Base-by-base conservation (phyloP, 2,797 vertebrate genomes). In the Tachyglossus aculeatus region DNA sequence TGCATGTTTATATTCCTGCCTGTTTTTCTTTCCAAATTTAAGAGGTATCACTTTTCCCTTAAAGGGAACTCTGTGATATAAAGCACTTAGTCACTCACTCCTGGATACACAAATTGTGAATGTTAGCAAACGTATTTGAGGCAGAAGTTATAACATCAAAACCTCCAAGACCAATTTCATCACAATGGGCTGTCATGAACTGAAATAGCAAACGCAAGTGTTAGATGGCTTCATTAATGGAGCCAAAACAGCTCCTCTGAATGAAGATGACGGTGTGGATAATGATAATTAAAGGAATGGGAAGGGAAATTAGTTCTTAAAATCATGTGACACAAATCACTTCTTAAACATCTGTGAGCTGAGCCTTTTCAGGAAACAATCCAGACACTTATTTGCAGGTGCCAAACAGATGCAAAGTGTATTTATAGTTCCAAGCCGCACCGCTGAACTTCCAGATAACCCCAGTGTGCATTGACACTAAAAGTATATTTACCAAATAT, bases 81-180 rank as follows among this genome's bases (percentile, higher is more conserved):
- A n/a, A n/a, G n/a, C n/a, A n/a, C n/a, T n/a, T n/a, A n/a, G n/a
- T n/a, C n/a, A n/a, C n/a, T n/a, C n/a, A n/a, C n/a, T n/a, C n/a
- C n/a, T n/a, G n/a, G n/a, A n/a, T n/a, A n/a, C n/a, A n/a, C n/a
- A n/a, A n/a, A n/a, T n/a, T n/a, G n/a, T n/a, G n/a, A n/a, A n/a
- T n/a, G n/a, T n/a, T n/a, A n/a, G n/a, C n/a, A n/a, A n/a, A n/a
- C n/a, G n/a, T n/a, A n/a, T n/a, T n/a, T n/a, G n/a, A n/a, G n/a
- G n/a, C n/a, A n/a, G n/a, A n/a, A 56, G 18, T 7, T 25, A 55
- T 60, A 21, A 50, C 77, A 65, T 40, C 47, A 71, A 33, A 77
- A 44, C n/a, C 16, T 54, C 21, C 12, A 55, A 13, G 38, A 12
- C 44, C 32, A 29, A 48, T 6, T 16, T 55, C 29, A 27, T 4